phyloP scores from a whole-genome alignment of 35 echinoderm and acorn worm species.

The Stichopus chloronotus region DNA sequence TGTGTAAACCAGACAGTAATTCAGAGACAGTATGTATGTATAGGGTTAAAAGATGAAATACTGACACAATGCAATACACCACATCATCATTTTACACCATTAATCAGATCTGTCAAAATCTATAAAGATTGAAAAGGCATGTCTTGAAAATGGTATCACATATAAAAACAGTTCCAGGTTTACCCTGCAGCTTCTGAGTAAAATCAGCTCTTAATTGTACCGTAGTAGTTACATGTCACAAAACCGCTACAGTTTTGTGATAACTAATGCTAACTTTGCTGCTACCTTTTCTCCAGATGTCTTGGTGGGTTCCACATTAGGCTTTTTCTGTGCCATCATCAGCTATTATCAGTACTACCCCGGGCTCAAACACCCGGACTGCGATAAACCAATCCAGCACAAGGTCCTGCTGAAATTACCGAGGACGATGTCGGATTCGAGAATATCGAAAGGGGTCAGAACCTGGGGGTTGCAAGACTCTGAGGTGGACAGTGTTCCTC shows the following conservation, averaged over 20 bases:
- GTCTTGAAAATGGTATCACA: too few species aligned
- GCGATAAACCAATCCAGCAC: background rate
- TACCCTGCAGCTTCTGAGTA: too few species aligned
- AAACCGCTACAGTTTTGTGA: background rate
- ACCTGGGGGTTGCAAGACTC: background rate
- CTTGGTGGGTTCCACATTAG: background rate
- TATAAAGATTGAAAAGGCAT: too few species aligned
- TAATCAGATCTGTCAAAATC: too few species aligned
- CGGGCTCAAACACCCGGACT: background rate
- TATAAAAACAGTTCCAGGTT: too few species aligned
- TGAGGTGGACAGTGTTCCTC: background rate
- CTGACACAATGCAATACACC: too few species aligned
- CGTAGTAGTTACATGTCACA: background rate
- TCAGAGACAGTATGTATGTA: too few species aligned
- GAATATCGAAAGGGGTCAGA: background rate
- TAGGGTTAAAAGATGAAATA: too few species aligned
- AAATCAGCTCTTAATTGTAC: too few species aligned
- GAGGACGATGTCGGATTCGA: background rate
- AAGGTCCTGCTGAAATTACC: background rate
- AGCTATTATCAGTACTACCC: slow-evolving; percentile 41
- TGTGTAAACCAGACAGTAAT: too few species aligned
- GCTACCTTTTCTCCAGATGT: background rate
- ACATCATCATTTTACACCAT: too few species aligned
- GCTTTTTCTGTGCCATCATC: background rate
- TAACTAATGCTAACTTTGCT: background rate